A percentile compares a stretch with the other conserved stretches of the same genome.
These are phyloP conservation scores for Jaculus jaculus DNA, from an alignment of 2,113 vertebrate genomes.

Conservation along the genomic window DNA sequence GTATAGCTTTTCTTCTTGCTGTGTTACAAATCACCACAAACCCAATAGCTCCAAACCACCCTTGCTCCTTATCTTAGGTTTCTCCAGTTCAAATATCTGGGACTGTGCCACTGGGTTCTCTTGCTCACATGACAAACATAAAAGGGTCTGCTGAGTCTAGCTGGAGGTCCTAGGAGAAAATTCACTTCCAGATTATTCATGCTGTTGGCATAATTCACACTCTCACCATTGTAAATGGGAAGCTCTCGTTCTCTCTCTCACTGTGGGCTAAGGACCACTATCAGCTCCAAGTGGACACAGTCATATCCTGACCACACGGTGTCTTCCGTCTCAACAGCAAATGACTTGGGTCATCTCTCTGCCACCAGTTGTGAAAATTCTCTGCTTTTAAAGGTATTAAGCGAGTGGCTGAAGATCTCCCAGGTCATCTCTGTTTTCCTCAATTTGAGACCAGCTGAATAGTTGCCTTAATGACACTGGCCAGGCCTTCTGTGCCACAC, in stretches of 20 bases:
- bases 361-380: neutral
- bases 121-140: neutral
- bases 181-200: neutral
- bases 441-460: constrained; percentile 33
- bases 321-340: neutral
- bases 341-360: neutral
- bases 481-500: neutral
- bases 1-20: neutral
- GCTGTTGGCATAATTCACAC: neutral
- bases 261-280: neutral
- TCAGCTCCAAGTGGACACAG: neutral
- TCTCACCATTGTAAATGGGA: neutral
- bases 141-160: neutral
- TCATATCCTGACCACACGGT: neutral
- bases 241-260: neutral
- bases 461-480: constrained; percentile 26
- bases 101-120: neutral
- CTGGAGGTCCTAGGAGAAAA: neutral
- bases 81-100: neutral
- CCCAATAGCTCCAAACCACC: neutral
- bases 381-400: neutral
- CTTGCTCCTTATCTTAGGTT: neutral
- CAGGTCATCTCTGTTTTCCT: neutral
- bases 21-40: neutral
- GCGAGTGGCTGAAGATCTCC: neutral